These are phyloP conservation scores for Notolabrus celidotus DNA, from an alignment of 2,797 vertebrate species.

Conservation along the genomic window DNA sequence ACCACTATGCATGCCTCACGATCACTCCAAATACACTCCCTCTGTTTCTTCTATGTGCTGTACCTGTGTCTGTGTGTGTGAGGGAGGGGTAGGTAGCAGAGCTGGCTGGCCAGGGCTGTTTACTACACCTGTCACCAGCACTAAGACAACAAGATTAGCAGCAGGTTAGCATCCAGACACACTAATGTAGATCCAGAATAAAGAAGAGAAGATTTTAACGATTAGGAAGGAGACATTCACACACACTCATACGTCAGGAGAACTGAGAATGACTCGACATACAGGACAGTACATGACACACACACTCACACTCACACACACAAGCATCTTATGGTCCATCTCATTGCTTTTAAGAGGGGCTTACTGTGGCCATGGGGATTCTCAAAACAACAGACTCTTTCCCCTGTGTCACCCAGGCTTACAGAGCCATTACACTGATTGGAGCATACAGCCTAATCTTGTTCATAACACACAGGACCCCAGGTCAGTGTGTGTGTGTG, in stretches of 20 bases:
- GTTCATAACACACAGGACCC: conserved; percentile 74
- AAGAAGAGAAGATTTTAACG: conserved; percentile 52
- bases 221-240: conserved; percentile 53
- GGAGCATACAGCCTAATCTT: conserved; percentile 79
- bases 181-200: conserved; percentile 62
- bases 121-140: conserved; percentile 87
- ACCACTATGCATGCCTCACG: conserved; percentile 78
- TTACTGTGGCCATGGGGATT: conserved; percentile 74
- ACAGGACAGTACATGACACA: conserved; percentile 23
- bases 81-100: conserved; percentile 72
- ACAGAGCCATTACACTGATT: conserved; percentile 84
- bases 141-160: conserved; percentile 86
- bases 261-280: conserved; percentile 52
- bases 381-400: conserved; percentile 79
- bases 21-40: conserved; percentile 77
- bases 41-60: conserved; percentile 70
- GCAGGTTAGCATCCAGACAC: conserved; percentile 78
- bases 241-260: conserved; percentile 19
- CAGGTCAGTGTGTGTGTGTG: conserved; percentile 46
- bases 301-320: conserved; percentile 35
- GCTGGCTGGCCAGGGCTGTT: conserved; percentile 79
- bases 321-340: conserved; percentile 69
- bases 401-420: conserved; percentile 77
- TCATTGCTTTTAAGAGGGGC: conserved; percentile 77
- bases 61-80: conserved; percentile 81